Percentiles rank a stretch among this genome's conserved stretches.
phyloP scores from a whole-genome alignment of 2,797 vertebrate genomes.

The Cottoperca gobio region DNA sequence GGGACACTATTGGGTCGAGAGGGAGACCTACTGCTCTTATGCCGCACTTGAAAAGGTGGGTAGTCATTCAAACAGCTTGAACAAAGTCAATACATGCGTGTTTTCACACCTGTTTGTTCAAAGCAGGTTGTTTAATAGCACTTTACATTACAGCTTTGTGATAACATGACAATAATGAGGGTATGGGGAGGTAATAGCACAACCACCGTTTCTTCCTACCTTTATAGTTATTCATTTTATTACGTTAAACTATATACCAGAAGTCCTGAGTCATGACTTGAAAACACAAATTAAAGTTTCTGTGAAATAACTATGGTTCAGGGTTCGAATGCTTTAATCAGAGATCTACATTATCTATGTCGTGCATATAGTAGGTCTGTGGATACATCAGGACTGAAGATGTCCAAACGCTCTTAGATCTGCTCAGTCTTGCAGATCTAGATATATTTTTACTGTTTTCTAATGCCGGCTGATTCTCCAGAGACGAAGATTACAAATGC shows the following conservation, averaged over 20 bases:
- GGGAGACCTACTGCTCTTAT: conserved; percentile 29
- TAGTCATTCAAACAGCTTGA: conserved; percentile 30
- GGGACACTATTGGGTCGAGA: conserved; percentile 18
- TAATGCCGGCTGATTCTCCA: neutral
- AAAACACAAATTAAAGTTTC: neutral
- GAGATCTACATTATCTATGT: neutral
- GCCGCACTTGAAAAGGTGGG: conserved; percentile 26
- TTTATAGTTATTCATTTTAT: neutral
- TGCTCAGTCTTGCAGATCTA: neutral
- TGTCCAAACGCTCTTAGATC: neutral
- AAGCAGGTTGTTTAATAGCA: conserved; percentile 10
- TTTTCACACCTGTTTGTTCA: conserved; percentile 4
- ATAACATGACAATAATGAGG: conserved; percentile 1
- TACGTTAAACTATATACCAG: conserved; percentile 1
- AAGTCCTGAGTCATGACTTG: neutral
- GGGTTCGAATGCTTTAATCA: neutral
- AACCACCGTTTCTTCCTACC: neutral
- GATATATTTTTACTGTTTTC: neutral
- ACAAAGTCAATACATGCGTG: conserved; percentile 1
- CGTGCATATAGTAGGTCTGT: neutral
- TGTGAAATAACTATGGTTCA: neutral
- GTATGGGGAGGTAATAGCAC: neutral
- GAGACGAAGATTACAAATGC: conserved; percentile 9
- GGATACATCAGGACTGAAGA: neutral
- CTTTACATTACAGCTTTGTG: conserved; percentile 6